Percentiles rank a stretch among this genome's conserved stretches.
These are phyloP conservation scores for Gobionotothen gibberifrons DNA, from an alignment of 2,797 vertebrate species.

Conservation along the genomic window DNA sequence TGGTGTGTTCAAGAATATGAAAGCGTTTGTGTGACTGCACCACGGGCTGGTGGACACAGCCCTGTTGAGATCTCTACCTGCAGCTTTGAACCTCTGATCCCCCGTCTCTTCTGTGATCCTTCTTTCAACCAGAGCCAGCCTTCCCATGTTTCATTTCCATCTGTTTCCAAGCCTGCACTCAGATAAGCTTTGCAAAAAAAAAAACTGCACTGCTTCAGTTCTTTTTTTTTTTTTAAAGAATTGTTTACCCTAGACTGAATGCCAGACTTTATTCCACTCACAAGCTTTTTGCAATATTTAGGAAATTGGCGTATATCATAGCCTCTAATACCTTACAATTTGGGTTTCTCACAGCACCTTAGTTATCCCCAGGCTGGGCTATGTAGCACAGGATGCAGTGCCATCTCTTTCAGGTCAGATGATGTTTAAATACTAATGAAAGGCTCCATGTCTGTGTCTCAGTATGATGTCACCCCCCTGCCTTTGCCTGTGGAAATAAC, in stretches of 20 bases:
- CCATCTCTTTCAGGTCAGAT: conserved; percentile 65
- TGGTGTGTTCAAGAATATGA: conserved; percentile 23
- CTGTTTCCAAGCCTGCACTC: conserved; percentile 61
- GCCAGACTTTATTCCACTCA: conserved; percentile 46
- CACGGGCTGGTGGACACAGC: conserved; percentile 29
- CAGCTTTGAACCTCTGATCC: conserved; percentile 66
- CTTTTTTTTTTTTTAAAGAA: neutral
- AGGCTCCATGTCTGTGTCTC: conserved; percentile 54
- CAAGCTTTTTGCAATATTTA: conserved; percentile 49
- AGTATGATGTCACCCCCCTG: conserved; percentile 44
- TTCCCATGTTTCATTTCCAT: conserved; percentile 58
- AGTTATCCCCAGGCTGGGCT: conserved; percentile 11
- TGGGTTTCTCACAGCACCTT: conserved; percentile 29
- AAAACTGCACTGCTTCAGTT: conserved; percentile 34
- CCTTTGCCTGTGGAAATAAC: conserved; percentile 44
- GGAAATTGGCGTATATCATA: conserved; percentile 40
- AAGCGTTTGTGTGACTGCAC: conserved; percentile 15
- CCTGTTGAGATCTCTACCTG: conserved; percentile 65
- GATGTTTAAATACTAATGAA: conserved; percentile 65
- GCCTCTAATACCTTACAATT: conserved; percentile 32
- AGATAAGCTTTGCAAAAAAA: conserved; percentile 59
- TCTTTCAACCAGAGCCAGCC: conserved; percentile 58
- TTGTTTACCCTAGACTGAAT: conserved; percentile 37
- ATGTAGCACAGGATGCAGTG: conserved; percentile 35
- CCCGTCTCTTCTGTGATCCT: conserved; percentile 48